Conservation (phyloP, 2,113 vertebrate species). For the Phyllostomus hastatus region DNA sequence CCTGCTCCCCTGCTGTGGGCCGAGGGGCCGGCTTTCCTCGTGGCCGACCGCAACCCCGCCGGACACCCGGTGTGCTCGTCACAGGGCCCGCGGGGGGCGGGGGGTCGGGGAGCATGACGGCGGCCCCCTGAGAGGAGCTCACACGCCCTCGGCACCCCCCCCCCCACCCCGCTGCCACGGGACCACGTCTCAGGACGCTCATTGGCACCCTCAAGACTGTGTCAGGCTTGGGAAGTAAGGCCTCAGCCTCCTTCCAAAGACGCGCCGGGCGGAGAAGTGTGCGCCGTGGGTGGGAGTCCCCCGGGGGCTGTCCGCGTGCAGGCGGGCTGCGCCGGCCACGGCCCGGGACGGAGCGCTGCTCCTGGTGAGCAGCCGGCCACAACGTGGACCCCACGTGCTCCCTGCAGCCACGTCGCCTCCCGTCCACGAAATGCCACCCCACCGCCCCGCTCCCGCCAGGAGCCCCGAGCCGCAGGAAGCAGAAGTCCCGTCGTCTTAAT, state of each 20-base stretch:
- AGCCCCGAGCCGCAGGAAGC: background rate
- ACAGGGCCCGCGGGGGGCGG: rapidly evolving
- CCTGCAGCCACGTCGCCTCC: background rate
- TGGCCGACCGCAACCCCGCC: rapidly evolving
- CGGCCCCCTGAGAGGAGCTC: background rate
- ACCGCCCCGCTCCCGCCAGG: rapidly evolving
- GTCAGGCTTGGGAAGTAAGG: background rate
- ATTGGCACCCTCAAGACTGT: background rate
- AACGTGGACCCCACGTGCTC: rapidly evolving
- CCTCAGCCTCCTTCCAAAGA: background rate
- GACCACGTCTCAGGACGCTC: too few species aligned
- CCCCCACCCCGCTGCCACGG: rapidly evolving
- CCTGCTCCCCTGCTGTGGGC: too few species aligned
- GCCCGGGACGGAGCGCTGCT: background rate
- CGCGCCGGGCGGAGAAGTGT: rapidly evolving
- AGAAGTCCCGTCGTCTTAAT: background rate
- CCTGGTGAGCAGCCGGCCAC: background rate
- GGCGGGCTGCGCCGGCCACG: rapidly evolving
- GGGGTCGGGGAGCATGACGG: too few species aligned
- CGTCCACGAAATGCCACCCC: rapidly evolving
- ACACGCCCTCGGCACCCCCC: rapidly evolving
- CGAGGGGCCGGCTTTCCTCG: too few species aligned
- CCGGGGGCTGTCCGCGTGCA: rapidly evolving
- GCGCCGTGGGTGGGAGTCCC: background rate
- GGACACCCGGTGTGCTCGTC: background rate